Evolutionary conservation across 2,113 vertebrate genomes (phyloP).

Genomic region (Narcine bancroftii): DNA sequence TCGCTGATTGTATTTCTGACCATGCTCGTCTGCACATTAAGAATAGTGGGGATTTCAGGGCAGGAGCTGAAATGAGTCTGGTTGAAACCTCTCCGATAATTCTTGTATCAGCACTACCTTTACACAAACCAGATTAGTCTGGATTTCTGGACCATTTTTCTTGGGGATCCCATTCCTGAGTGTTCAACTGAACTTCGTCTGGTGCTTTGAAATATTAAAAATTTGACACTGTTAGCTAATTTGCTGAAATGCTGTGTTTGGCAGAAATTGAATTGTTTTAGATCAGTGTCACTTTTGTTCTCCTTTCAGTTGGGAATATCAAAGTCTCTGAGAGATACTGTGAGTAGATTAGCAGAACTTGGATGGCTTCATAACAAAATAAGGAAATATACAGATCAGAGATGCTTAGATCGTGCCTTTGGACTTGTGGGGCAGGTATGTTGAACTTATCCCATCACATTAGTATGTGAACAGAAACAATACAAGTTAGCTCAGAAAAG

Average conservation of each 20-base stretch:
- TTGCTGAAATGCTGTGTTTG: neutral
- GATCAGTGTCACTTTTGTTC: conserved; percentile 36
- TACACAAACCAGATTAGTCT: neutral
- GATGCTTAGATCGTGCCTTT: conserved; percentile 86
- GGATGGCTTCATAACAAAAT: conserved; percentile 98
- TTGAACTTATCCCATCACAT: neutral
- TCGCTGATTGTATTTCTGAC: too few species aligned
- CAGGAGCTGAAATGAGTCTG: neutral
- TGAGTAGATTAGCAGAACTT: conserved; percentile 77
- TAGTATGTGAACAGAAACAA: neutral
- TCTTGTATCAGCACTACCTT: neutral
- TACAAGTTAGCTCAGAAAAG: neutral
- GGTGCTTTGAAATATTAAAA: neutral
- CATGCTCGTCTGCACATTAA: too few species aligned
- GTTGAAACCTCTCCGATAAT: neutral
- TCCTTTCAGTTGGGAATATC: conserved; percentile 70
- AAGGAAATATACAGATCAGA: conserved; percentile 85
- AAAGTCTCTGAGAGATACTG: conserved; percentile 80
- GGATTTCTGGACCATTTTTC: neutral
- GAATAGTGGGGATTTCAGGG: too few species aligned
- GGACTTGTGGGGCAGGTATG: conserved; percentile 92
- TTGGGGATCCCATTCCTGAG: too few species aligned
- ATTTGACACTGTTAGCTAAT: neutral
- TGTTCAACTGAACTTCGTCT: neutral
- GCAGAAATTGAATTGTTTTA: neutral